phyloP scores from a whole-genome alignment of 2,797 vertebrate genomes.

The Rhinophrynus dorsalis region DNA sequence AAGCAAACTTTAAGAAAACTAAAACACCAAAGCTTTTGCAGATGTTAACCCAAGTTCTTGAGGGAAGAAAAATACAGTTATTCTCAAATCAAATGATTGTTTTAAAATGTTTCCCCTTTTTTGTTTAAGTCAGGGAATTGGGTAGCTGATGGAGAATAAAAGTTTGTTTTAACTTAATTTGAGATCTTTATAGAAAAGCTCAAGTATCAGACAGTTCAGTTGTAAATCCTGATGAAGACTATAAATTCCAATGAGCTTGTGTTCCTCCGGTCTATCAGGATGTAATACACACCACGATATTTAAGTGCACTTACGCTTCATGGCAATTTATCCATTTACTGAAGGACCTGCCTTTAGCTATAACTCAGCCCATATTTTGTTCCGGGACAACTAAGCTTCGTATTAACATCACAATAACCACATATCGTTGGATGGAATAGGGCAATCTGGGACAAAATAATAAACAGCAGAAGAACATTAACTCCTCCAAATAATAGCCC shows the following conservation, averaged over 20 bases:
- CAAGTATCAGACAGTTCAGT: conserved; percentile 25
- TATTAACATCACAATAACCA: too few relatives aligned
- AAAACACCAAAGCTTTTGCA: background rate
- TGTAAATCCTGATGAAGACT: conserved; percentile 39
- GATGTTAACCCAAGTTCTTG: background rate
- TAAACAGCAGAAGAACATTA: too few relatives aligned
- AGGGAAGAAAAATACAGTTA: background rate
- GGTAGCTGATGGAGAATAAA: conserved; percentile 22
- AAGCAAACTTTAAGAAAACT: background rate
- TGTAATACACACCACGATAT: conserved; percentile 29
- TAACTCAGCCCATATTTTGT: too few relatives aligned
- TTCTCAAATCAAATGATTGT: too few relatives aligned
- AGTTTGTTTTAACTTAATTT: conserved; percentile 44
- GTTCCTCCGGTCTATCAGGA: conserved; percentile 36
- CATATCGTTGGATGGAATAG: too few relatives aligned
- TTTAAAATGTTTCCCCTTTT: too few relatives aligned
- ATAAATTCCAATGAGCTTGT: conserved; percentile 38
- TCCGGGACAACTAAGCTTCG: too few relatives aligned
- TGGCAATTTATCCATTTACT: conserved; percentile 32
- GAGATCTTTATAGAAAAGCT: conserved; percentile 35
- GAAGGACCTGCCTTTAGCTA: background rate
- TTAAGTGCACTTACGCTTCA: conserved; percentile 22
- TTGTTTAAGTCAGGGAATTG: background rate
- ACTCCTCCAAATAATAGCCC: too few relatives aligned
- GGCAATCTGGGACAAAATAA: too few relatives aligned